Evolutionary conservation across 2,113 vertebrate genomes (phyloP).

Genomic region (Pedionomus torquatus): DNA sequence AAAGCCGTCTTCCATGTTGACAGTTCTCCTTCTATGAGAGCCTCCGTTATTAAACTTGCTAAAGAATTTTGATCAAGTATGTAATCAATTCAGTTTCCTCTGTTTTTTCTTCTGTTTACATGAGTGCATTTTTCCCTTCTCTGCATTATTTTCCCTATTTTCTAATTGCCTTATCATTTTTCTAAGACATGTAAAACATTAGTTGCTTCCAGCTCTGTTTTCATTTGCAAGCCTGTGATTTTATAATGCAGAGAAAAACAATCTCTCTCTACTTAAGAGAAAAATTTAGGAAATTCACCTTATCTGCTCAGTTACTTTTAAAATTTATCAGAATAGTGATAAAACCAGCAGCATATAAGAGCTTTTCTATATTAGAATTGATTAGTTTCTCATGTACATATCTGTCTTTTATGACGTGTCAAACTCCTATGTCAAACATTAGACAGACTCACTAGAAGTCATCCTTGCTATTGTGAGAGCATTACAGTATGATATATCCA

Average conservation of each 20-base stretch:
- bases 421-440: not conserved
- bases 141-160: not conserved
- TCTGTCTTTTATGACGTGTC: not conserved
- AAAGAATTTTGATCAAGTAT: not conserved
- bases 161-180: not conserved
- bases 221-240: not conserved
- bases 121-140: not conserved
- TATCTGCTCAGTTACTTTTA: not conserved
- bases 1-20: not conserved
- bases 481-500: not conserved
- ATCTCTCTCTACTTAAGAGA: not conserved
- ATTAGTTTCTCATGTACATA: not conserved
- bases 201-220: constrained; percentile 3
- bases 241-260: not conserved
- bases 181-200: not conserved
- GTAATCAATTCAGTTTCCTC: not conserved
- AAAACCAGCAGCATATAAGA: not conserved
- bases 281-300: not conserved
- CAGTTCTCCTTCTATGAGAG: not conserved
- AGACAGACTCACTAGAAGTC: not conserved
- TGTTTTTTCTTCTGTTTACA: not conserved
- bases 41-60: not conserved
- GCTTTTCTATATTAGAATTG: not conserved
- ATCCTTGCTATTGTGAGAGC: not conserved
- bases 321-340: not conserved